Evolutionary conservation across 2,797 vertebrate genomes (phyloP), one percentile per base, ranked within the genome.

Genomic region (Cossypha dichroa): DNA sequence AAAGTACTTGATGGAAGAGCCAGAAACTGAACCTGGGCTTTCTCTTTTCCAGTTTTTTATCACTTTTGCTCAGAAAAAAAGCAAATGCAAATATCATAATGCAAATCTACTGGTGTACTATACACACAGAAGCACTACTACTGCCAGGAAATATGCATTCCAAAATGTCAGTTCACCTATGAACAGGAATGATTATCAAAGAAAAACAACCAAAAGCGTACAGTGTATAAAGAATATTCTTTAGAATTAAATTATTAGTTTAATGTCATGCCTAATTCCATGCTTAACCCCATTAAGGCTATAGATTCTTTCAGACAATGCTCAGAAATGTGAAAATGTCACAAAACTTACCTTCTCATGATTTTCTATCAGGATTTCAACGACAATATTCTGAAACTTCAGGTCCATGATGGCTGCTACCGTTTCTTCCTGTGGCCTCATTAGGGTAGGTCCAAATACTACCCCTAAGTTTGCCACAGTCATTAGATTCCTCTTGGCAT

Each of bases 381-480:
- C 99, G 0, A 99, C 99, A 9, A 99, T 99, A 96, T 99, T 99
- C 97, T 99, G 99, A 97, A 99, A 99, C 96, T 99, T 99, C 41
- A 99, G 98, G 96, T 99, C 99, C 99, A 99, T 99, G 96, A 99
- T 99, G 97, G 99, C 99, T 26, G 99, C 99, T 16, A 99, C 99
- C 0, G 99, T 99, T 93, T 99, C 99, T 96, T 99, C 99, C 97
- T 99, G 99, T 1, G 99, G 99, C 95, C 99, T 98, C 99, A 99
- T 99, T 95, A 99, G 98, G 4, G 99, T 99, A 72, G 99, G 99
- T 85, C 99, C 99, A 84, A 99, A 99, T 78, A 99, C 99, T 81
- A 99, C 99, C 25, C 99, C 99, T 95, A 99, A 98, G 95, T 99
- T 99, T 33, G 99, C 99, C 90, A 99, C 98, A 0, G 99, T 99